phyloP scores from a whole-genome alignment of 2,797 vertebrate species.

The Chelon labrosus region DNA sequence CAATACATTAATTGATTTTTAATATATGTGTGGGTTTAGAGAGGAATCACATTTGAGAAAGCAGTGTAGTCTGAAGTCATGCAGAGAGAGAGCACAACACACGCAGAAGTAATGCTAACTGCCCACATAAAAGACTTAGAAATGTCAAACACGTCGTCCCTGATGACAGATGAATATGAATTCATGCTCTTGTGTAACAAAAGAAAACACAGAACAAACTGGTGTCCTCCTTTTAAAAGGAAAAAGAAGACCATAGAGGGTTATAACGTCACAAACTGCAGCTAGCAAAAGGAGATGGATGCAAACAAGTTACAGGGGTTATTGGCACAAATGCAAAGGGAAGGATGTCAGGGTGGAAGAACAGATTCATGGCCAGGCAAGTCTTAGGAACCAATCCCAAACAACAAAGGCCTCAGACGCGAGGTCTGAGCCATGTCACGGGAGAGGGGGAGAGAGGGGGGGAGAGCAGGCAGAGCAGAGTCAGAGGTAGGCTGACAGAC shows the following conservation, averaged over 20 bases:
- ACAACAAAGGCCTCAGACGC: conserved; percentile 49
- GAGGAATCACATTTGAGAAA: not conserved
- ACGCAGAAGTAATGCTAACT: conserved; percentile 8
- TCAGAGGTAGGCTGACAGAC: conserved; percentile 40
- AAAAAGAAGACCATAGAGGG: conserved; percentile 4
- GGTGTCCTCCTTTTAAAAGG: not conserved
- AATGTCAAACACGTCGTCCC: conserved; percentile 11
- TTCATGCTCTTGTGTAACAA: conserved; percentile 9
- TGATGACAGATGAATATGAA: conserved; percentile 13
- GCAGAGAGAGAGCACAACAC: conserved; percentile 6
- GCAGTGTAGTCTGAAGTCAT: conserved; percentile 1
- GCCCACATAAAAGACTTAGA: conserved; percentile 34
- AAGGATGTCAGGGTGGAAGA: conserved; percentile 56
- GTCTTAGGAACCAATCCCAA: conserved; percentile 34
- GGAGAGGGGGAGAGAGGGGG: not conserved
- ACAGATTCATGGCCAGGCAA: conserved; percentile 35
- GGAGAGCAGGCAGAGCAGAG: not conserved
- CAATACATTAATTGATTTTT: not conserved
- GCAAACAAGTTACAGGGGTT: conserved; percentile 53
- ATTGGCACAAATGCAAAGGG: conserved; percentile 34
- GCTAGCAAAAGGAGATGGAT: conserved; percentile 34
- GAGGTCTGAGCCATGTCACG: conserved; percentile 32
- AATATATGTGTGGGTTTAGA: not conserved
- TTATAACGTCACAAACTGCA: conserved; percentile 49
- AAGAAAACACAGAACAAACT: not conserved